Percentiles rank a stretch among this genome's conserved stretches.
Conservation (phyloP, 2,113 vertebrate species). For the Oreochromis tanganicae region DNA sequence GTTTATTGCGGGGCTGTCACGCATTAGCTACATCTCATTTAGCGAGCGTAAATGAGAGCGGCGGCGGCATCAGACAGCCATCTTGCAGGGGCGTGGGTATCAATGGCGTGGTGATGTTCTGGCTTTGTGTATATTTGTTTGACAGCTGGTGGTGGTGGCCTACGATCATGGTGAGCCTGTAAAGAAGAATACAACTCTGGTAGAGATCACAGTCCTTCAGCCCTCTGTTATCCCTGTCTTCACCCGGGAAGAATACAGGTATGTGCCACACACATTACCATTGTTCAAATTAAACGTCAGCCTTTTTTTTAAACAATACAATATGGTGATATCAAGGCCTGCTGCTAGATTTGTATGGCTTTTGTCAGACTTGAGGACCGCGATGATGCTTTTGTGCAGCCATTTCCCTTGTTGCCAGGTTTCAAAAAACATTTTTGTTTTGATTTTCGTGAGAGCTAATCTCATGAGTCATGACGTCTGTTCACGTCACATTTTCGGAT, state of each 20-base stretch:
- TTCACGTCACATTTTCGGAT: background rate
- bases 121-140: background rate
- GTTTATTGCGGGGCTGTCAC: background rate
- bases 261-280: background rate
- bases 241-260: conserved; percentile 94
- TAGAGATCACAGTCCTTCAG: conserved; percentile 90
- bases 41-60: background rate
- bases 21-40: background rate
- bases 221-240: conserved; percentile 94
- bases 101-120: background rate
- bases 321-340: background rate
- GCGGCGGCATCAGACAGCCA: background rate
- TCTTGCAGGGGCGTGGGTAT: background rate
- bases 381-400: background rate
- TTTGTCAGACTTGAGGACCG: background rate
- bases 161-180: conserved; percentile 90
- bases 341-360: background rate
- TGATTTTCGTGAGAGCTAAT: background rate
- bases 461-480: background rate
- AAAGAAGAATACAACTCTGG: conserved; percentile 79
- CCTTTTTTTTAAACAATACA: background rate
- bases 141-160: conserved; percentile 86
- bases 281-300: background rate
- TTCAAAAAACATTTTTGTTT: background rate
- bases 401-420: background rate